Evolutionary conservation across 2,888 invertebrate genomes (phyloP).

Genomic region (Watsonalla cultraria): DNA sequence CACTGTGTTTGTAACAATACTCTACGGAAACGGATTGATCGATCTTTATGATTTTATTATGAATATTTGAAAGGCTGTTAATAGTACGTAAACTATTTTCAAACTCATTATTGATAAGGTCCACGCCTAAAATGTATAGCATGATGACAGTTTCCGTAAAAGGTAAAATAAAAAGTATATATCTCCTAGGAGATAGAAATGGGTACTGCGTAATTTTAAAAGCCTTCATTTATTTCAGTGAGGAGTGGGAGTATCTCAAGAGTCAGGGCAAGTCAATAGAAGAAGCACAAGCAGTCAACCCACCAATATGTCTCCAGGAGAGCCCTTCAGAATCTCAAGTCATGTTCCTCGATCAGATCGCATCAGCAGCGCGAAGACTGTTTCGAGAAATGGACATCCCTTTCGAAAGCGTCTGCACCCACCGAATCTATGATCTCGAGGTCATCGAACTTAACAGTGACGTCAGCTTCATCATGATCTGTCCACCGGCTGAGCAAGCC

Average conservation of each 20-base stretch:
- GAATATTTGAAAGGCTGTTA: too few relatives aligned
- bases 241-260: constrained; percentile 96
- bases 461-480: constrained; percentile 94
- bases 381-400: constrained; percentile 90
- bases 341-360: constrained; percentile 87
- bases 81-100: too few relatives aligned
- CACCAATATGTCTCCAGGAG: constrained; percentile 48
- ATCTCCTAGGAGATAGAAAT: too few relatives aligned
- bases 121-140: too few relatives aligned
- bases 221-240: constrained; percentile 76
- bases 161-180: too few relatives aligned
- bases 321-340: constrained; percentile 87
- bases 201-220: too few relatives aligned
- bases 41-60: too few relatives aligned
- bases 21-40: too few relatives aligned
- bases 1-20: too few relatives aligned
- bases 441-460: constrained; percentile 94
- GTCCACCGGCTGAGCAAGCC: constrained; percentile 94
- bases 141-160: too few relatives aligned
- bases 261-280: constrained; percentile 65
- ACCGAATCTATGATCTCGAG: constrained; percentile 94
- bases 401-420: constrained; percentile 82
- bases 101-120: too few relatives aligned
- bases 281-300: constrained; percentile 51
- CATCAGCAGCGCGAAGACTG: constrained; percentile 85